phyloP scores from a whole-genome alignment of 2,797 vertebrate genomes.

The Odontamblyopus rebecca region DNA sequence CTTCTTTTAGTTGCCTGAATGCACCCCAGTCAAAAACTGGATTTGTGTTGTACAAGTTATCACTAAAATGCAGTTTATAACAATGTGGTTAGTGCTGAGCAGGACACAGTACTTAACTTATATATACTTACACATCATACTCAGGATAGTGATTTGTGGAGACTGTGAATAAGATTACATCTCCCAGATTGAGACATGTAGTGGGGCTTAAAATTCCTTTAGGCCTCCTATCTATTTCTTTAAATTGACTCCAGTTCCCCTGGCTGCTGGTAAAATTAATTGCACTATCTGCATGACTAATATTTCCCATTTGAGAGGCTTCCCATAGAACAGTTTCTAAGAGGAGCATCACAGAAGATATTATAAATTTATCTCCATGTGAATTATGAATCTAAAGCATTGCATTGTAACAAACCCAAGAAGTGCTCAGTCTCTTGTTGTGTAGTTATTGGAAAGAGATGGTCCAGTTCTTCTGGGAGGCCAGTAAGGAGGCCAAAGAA shows the following conservation, averaged over 20 bases:
- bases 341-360: neutral
- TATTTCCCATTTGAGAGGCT: slow-evolving; percentile 16
- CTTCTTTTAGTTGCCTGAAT: slow-evolving; percentile 80
- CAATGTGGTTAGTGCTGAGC: neutral
- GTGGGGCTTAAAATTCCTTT: slow-evolving; percentile 85
- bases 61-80: slow-evolving; percentile 65
- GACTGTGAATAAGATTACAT: slow-evolving; percentile 80
- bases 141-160: slow-evolving; percentile 80
- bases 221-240: slow-evolving; percentile 19
- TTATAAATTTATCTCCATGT: neutral
- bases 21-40: slow-evolving; percentile 87
- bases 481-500: slow-evolving; percentile 82
- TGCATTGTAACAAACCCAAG: slow-evolving; percentile 38
- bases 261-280: slow-evolving; percentile 27
- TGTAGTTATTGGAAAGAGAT: slow-evolving; percentile 56
- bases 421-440: slow-evolving; percentile 28
- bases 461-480: slow-evolving; percentile 67
- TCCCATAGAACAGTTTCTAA: slow-evolving; percentile 22
- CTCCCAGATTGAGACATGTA: slow-evolving; percentile 74
- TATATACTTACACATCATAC: slow-evolving; percentile 84
- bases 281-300: slow-evolving; percentile 17
- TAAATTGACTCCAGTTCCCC: slow-evolving; percentile 18
- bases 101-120: neutral
- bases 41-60: slow-evolving; percentile 88
- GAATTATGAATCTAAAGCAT: neutral